Base-by-base conservation (phyloP, 2,113 vertebrate species). In the Paedocypris sp. region DNA sequence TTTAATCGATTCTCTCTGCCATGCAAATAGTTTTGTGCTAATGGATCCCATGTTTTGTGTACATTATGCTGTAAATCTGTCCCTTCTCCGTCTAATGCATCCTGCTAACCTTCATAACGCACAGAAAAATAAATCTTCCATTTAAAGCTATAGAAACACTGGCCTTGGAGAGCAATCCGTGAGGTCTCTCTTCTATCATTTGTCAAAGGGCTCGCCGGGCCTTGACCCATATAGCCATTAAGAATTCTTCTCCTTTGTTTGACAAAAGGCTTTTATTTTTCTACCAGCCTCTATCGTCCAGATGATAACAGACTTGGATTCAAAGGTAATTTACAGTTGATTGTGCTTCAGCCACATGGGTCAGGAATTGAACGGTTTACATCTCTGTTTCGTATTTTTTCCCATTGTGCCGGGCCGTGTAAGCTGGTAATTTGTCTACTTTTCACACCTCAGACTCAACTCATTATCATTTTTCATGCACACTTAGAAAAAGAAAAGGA, bases 321-420 rank as follows among this genome's bases (percentile, higher is more conserved):
- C 54, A 9, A 28, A 47, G 56, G 62, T 69, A 65, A 69, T 65
- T 58, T 66, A 60, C 61, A 47, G 41, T 35, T 60, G 53, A 60
- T 63, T 62, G 53, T 60, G 52, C 33, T 52, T 39, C 64, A 42
- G 57, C 20, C n/a, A 57, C 35, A 26, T n/a, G 6, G 54, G 54
- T 53, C 54, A 64, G 41, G 46, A 35, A 69, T 36, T 58, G 56
- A 60, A 47, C 32, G 31, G 56, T 69, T 69, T 65, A 69, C 62
- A 65, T 69, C 52, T 61, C 49, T 46, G 10, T 53, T 47, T 23
- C 23, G 22, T 23, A 31, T 39, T 57, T 20, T 46, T 39, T 19
- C 31, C 43, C 50, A 41, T 33, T 35, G 33, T 54, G 47, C 56
- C 15, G 19, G 41, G 43, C 53, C 46, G 35, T 47, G 47, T 31